A percentile compares a stretch with the other conserved stretches of the same genome.
These are phyloP conservation scores for Clivina fossor DNA, from an alignment of 2,888 invertebrate genomes.

Conservation along the genomic window DNA sequence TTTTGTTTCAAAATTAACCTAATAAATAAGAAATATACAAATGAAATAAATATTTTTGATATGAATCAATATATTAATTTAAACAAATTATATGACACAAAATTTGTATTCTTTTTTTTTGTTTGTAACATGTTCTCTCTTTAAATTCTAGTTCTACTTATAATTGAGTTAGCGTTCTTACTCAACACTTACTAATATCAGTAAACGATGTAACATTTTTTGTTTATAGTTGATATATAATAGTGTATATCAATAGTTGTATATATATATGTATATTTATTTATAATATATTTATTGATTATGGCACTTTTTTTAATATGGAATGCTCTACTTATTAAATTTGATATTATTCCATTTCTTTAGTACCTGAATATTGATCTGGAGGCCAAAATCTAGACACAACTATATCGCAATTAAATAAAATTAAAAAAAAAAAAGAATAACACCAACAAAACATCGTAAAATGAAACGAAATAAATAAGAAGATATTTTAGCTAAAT, in stretches of 20 bases:
- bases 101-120: conserved; percentile 15
- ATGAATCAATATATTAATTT: conserved; percentile 17
- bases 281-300: conserved; percentile 25
- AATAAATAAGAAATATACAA: conserved; percentile 1
- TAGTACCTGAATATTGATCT: conserved; percentile 29
- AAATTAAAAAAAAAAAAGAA: conserved; percentile 18
- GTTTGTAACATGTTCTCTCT: conserved; percentile 6
- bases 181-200: conserved; percentile 9
- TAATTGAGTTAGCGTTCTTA: conserved; percentile 1
- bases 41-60: conserved; percentile 29
- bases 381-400: conserved; percentile 31
- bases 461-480: conserved; percentile 6
- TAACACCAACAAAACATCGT: not conserved
- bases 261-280: conserved; percentile 29
- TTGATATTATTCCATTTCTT: conserved; percentile 29
- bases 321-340: conserved; percentile 29
- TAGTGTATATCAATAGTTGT: conserved; percentile 22
- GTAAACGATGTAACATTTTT: conserved; percentile 11
- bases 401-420: conserved; percentile 10
- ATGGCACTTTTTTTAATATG: conserved; percentile 32
- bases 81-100: conserved; percentile 19
- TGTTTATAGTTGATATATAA: conserved; percentile 15
- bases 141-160: conserved; percentile 6
- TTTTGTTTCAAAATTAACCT: conserved; percentile 6
- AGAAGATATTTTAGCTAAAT: conserved; percentile 15